Evolutionary conservation across 2,113 vertebrate genomes (phyloP).

Genomic region (Myxocyprinus asiaticus): DNA sequence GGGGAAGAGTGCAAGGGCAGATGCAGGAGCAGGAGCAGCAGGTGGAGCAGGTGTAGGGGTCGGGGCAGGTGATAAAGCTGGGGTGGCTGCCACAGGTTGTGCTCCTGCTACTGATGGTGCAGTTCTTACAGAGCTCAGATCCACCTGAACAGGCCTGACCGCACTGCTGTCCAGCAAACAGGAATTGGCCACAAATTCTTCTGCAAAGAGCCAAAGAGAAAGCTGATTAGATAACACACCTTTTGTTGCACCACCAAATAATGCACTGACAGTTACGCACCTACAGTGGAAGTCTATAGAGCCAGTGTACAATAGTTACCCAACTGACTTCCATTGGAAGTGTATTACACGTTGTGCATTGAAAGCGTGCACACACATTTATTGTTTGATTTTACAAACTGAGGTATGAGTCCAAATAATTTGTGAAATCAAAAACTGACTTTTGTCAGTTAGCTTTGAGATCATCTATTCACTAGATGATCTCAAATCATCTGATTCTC

Average conservation of each 20-base stretch:
- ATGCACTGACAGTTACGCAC: background rate
- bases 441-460: no score
- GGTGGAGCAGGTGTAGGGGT: constrained; percentile 37
- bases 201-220: constrained; percentile 66
- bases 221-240: background rate
- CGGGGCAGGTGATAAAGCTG: constrained; percentile 13
- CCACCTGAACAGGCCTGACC: constrained; percentile 34
- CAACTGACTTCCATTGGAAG: no score
- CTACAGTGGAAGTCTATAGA: background rate
- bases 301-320: no score
- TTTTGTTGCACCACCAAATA: background rate
- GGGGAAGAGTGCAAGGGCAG: constrained; percentile 62
- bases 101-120: constrained; percentile 4
- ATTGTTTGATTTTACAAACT: no score
- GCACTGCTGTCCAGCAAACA: constrained; percentile 74
- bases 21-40: constrained; percentile 30
- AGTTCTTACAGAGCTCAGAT: constrained; percentile 40
- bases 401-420: no score
- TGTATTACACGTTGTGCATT: no score
- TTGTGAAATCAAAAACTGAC: no score
- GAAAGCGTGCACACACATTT: no score
- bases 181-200: constrained; percentile 86
- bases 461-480: no score
- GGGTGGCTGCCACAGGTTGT: constrained; percentile 44
- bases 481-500: no score